Conservation (phyloP, 2,888 invertebrate genomes). For the Tetragonula carbonaria region DNA sequence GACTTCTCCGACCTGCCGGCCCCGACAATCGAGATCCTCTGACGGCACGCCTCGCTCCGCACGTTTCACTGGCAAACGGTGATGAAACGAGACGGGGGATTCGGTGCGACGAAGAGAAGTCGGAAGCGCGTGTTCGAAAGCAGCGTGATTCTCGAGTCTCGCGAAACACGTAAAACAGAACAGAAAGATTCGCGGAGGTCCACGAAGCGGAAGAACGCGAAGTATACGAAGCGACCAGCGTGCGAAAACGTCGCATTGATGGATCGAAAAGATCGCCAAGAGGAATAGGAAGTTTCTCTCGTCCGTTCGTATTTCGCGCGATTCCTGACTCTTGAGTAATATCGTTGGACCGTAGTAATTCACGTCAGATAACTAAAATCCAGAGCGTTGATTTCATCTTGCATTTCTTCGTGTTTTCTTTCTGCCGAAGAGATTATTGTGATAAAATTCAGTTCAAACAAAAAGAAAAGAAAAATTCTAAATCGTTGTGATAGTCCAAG, state of each 20-base stretch:
- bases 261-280: not conserved
- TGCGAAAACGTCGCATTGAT: not conserved
- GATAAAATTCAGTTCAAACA: too few relatives aligned
- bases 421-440: too few relatives aligned
- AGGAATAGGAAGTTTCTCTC: not conserved
- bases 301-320: not conserved
- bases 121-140: not conserved
- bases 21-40: not conserved
- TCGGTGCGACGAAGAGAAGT: not conserved
- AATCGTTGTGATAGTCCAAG: too few relatives aligned
- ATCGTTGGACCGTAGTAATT: too few relatives aligned
- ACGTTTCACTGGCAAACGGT: not conserved
- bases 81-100: slow-evolving; percentile 20
- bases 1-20: not conserved
- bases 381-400: too few relatives aligned
- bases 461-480: too few relatives aligned
- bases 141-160: not conserved
- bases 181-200: slow-evolving; percentile 15
- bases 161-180: not conserved
- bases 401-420: too few relatives aligned
- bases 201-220: slow-evolving; percentile 13
- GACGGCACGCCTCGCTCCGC: not conserved
- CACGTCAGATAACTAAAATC: too few relatives aligned
- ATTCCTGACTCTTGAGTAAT: not conserved
- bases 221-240: slow-evolving; percentile 42